phyloP scores from a whole-genome alignment of 2,113 vertebrate species.

The Platanista minor region DNA sequence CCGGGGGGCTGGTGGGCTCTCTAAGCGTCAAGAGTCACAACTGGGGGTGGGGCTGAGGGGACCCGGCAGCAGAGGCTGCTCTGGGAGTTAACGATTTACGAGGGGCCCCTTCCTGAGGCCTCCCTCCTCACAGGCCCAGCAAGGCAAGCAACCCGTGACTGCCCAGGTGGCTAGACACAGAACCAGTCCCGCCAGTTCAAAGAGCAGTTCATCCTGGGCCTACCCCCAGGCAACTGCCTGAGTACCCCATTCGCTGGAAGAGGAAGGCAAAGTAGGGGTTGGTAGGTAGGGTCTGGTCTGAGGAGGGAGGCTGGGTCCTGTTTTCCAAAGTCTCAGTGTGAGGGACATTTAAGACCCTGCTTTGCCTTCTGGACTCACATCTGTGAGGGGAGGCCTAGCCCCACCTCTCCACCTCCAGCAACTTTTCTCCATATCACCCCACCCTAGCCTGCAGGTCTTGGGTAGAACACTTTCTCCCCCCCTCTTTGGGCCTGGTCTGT shows the following conservation, averaged over 20 bases:
- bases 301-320: not conserved
- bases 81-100: conserved; percentile 74
- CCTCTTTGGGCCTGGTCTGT: not conserved
- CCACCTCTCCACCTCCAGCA: not conserved
- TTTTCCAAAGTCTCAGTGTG: not conserved
- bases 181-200: conserved; percentile 78
- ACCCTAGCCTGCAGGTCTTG: not conserved
- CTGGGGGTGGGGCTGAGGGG: conserved; percentile 28
- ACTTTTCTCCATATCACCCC: not conserved
- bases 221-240: conserved; percentile 32
- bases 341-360: not conserved
- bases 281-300: not conserved
- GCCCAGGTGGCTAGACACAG: conserved; percentile 62
- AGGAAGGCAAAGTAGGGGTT: not conserved
- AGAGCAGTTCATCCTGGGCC: conserved; percentile 61
- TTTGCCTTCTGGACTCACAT: not conserved
- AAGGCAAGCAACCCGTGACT: conserved; percentile 68
- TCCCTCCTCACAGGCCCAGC: conserved; percentile 57
- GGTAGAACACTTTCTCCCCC: not conserved
- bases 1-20: not conserved
- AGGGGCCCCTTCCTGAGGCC: conserved; percentile 69
- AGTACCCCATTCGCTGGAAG: conserved; percentile 27
- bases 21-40: not conserved
- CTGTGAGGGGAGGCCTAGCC: not conserved
- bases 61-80: not conserved